Evolutionary conservation across 2,888 invertebrate genomes (phyloP).

Genomic region (Furcula furcula): DNA sequence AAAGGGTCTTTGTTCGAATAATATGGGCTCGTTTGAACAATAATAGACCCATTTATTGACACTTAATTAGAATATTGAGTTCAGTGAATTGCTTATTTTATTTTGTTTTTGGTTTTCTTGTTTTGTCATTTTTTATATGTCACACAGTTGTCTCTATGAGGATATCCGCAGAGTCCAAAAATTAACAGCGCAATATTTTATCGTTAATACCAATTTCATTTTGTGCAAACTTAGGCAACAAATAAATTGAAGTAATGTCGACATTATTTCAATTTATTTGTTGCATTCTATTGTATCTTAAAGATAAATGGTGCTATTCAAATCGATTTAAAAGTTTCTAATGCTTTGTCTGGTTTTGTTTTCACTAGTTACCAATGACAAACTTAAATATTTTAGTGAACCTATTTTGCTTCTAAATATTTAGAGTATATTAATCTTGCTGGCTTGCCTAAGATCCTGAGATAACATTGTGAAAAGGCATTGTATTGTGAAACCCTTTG

Average conservation of each 20-base stretch:
- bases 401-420: too few relatives aligned
- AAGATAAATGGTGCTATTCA: constrained; percentile 7
- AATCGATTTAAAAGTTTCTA: constrained; percentile 10
- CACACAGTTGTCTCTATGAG: too few relatives aligned
- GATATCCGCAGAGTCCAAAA: too few relatives aligned
- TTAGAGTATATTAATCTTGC: too few relatives aligned
- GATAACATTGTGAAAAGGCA: too few relatives aligned
- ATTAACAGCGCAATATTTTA: too few relatives aligned
- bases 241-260: constrained; percentile 7
- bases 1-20: constrained; percentile 7
- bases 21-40: constrained; percentile 2
- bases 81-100: constrained; percentile 6
- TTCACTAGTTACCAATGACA: constrained; percentile 5
- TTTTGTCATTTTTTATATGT: too few relatives aligned
- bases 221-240: too few relatives aligned
- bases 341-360: constrained; percentile 4
- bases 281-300: constrained; percentile 9
- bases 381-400: not conserved
- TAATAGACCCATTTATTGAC: constrained; percentile 3
- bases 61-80: constrained; percentile 1
- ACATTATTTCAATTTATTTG: constrained; percentile 13
- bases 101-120: not conserved
- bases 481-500: too few relatives aligned
- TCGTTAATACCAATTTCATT: too few relatives aligned
- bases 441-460: too few relatives aligned